Conservation (phyloP, 2,113 vertebrate genomes). For the Tragelaphus imberbis region DNA sequence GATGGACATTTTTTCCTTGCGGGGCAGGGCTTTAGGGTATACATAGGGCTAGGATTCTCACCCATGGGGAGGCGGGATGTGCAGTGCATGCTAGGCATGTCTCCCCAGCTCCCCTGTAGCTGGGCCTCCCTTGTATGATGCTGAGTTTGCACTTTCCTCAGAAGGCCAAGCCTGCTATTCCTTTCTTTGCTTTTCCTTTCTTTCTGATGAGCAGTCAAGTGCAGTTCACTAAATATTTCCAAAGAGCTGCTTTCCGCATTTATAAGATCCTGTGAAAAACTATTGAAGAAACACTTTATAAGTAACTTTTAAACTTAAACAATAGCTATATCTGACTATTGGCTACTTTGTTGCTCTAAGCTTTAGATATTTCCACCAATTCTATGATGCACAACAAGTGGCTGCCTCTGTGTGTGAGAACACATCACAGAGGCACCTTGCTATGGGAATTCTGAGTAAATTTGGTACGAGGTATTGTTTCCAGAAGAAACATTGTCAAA, state of each 20-base stretch:
- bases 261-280: not conserved
- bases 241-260: not conserved
- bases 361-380: not conserved
- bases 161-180: not conserved
- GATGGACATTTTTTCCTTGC: not conserved
- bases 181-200: not conserved
- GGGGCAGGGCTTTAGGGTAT: not conserved
- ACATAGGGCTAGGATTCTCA: no score
- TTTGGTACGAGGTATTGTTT: not conserved
- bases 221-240: not conserved
- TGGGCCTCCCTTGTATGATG: not conserved
- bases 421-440: rapidly evolving
- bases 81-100: no score
- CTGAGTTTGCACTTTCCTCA: not conserved
- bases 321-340: not conserved
- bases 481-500: not conserved
- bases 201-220: not conserved
- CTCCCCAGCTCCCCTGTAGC: no score
- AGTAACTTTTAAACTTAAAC: not conserved
- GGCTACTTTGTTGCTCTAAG: not conserved
- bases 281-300: not conserved
- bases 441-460: not conserved
- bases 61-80: rapidly evolving
- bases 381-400: rapidly evolving
- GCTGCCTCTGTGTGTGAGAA: not conserved